Base-by-base conservation (phyloP, 2,888 invertebrate genomes). In the Pantelozetes paolii region DNA sequence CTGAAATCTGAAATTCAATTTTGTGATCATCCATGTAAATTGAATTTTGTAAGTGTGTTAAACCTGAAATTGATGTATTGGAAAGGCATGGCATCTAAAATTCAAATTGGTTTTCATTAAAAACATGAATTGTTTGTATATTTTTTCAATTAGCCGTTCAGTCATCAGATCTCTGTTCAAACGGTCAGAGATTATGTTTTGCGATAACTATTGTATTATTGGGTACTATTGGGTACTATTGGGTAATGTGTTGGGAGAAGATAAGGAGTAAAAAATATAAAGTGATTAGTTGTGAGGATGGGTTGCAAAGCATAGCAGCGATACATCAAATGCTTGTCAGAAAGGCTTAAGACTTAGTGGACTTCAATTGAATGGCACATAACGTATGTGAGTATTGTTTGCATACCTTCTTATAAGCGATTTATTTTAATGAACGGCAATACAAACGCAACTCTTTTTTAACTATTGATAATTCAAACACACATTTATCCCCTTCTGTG, bases 391-490 rank as follows among this genome's bases (percentile, higher is more conserved):
- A 50, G n/a, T 50, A 50, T 50, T 50, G 50, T 50, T 50, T 50
- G 50, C 50, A n/a, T 8, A 50, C 50, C 50, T 50, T 50, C 50
- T 50, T 50, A 36, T 8, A 50, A 50, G 50, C 20, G 50, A 50
- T 50, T 50, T 50, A 50, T 50, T 50, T 50, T 50, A 9, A 50
- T 9, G 5, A 15, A 50, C 5, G 5, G n/a, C 20, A 9, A n/a
- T 50, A 8, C 15, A 50, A 50, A 50, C 5, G 36, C 50, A 50
- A 50, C 50, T 15, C 50, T 50, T 50, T 9, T 50, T 50, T 50
- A n/a, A n/a, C n/a, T 50, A 20, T 20, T 50, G 8, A 50, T 15
- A 50, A 50, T 5, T n/a, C 18, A n/a, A 50, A 20, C 20, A 20
- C 18, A 50, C 3, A 5, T n/a, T 15, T 50, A 5, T 50, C 50